phyloP scores from a whole-genome alignment of 2,797 vertebrate species.

The Bovichtus diacanthus region DNA sequence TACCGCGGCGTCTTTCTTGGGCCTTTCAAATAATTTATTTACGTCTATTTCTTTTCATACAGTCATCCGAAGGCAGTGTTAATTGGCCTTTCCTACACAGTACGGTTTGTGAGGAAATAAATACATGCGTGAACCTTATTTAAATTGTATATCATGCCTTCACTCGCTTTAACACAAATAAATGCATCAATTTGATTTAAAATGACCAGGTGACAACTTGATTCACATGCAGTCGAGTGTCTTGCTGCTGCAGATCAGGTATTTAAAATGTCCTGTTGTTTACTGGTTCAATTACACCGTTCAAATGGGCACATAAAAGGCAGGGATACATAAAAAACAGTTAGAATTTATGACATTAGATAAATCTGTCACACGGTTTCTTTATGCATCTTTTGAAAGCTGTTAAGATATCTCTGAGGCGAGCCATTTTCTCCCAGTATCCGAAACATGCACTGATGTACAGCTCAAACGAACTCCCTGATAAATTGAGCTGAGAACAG shows the following conservation, averaged over 20 bases:
- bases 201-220: conserved; percentile 58
- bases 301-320: conserved; percentile 81
- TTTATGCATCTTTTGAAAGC: conserved; percentile 80
- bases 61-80: too few relatives aligned
- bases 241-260: conserved; percentile 55
- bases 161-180: conserved; percentile 47
- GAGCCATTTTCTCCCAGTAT: conserved; percentile 69
- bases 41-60: too few relatives aligned
- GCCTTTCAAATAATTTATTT: conserved; percentile 3
- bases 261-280: conserved; percentile 75
- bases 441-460: conserved; percentile 60
- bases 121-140: conserved; percentile 4
- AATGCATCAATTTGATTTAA: conserved; percentile 71
- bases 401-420: conserved; percentile 75
- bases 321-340: conserved; percentile 77
- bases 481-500: conserved; percentile 78
- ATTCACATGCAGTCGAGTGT: conserved; percentile 51
- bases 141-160: conserved; percentile 15
- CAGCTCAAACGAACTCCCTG: conserved; percentile 65
- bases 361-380: conserved; percentile 80
- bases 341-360: conserved; percentile 77
- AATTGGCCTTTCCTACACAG: not conserved
- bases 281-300: conserved; percentile 80
- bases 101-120: not conserved
- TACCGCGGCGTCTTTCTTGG: too few relatives aligned